phyloP scores from a whole-genome alignment of 2,888 invertebrate species.

The Agonopterix alstromeriana region DNA sequence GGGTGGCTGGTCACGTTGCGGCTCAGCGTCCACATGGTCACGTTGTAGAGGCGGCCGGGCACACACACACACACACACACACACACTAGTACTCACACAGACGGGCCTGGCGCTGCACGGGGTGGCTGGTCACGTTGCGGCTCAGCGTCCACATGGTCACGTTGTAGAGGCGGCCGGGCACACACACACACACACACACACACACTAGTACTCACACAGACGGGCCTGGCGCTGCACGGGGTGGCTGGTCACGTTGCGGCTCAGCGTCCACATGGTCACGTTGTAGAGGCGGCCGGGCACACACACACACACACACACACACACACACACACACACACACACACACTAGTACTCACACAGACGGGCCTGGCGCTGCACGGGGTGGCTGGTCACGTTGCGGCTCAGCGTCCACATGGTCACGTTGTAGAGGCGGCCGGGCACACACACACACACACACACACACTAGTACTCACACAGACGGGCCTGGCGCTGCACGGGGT shows the following conservation, averaged over 20 bases:
- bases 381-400: constrained; percentile 88
- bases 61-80: constrained; percentile 20
- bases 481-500: constrained; percentile 92
- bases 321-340: constrained; percentile 34
- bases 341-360: constrained; percentile 76
- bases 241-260: constrained; percentile 88
- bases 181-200: no score
- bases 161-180: constrained; percentile 93
- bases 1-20: constrained; percentile 90
- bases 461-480: constrained; percentile 80
- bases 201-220: constrained; percentile 76
- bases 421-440: constrained; percentile 92
- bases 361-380: constrained; percentile 91
- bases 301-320: no score
- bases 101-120: constrained; percentile 91
- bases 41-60: constrained; percentile 93
- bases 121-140: constrained; percentile 88
- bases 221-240: constrained; percentile 93
- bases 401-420: constrained; percentile 96
- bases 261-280: constrained; percentile 95
- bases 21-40: constrained; percentile 95
- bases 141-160: constrained; percentile 96
- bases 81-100: constrained; percentile 76
- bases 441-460: constrained; percentile 18
- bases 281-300: constrained; percentile 93